phyloP scores from a whole-genome alignment of 2,888 invertebrate species.

The Macaria notata region DNA sequence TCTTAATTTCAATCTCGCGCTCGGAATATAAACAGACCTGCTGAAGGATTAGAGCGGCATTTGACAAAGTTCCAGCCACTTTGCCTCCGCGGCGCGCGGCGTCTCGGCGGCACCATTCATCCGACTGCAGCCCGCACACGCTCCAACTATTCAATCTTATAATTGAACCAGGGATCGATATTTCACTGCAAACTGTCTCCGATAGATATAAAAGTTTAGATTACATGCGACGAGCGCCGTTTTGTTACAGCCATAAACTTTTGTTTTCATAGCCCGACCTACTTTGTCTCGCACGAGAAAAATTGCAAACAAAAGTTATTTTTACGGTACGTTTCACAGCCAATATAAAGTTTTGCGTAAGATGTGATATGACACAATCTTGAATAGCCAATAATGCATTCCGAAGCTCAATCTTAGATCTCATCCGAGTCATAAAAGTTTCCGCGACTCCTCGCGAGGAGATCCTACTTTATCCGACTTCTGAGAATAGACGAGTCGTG shows the following conservation, averaged over 20 bases:
- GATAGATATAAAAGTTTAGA: conserved; percentile 22
- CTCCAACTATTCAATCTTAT: conserved; percentile 26
- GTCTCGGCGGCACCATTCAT: conserved; percentile 31
- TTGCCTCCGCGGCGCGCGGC: conserved; percentile 31
- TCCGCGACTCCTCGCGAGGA: conserved; percentile 52
- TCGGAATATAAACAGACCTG: conserved; percentile 70
- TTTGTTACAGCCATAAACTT: conserved; percentile 17
- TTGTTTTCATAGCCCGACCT: conserved; percentile 19
- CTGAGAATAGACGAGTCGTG: conserved; percentile 45
- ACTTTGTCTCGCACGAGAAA: conserved; percentile 8
- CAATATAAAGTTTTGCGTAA: conserved; percentile 36
- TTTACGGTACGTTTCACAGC: conserved; percentile 36
- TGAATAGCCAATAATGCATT: conserved; percentile 71
- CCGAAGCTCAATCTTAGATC: conserved; percentile 66
- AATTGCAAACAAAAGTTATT: conserved; percentile 27
- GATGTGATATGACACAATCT: conserved; percentile 60
- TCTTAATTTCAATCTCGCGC: conserved; percentile 73
- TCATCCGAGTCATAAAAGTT: conserved; percentile 72
- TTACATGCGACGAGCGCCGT: conserved; percentile 9
- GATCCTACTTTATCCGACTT: conserved; percentile 58
- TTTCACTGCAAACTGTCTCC: conserved; percentile 21
- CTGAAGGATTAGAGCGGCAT: conserved; percentile 65
- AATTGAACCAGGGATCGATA: conserved; percentile 21
- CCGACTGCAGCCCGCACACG: conserved; percentile 20
- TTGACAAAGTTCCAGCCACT: conserved; percentile 64